These are phyloP conservation scores for Pluvianellus socialis DNA, from an alignment of 2,113 vertebrate species.

Conservation along the genomic window DNA sequence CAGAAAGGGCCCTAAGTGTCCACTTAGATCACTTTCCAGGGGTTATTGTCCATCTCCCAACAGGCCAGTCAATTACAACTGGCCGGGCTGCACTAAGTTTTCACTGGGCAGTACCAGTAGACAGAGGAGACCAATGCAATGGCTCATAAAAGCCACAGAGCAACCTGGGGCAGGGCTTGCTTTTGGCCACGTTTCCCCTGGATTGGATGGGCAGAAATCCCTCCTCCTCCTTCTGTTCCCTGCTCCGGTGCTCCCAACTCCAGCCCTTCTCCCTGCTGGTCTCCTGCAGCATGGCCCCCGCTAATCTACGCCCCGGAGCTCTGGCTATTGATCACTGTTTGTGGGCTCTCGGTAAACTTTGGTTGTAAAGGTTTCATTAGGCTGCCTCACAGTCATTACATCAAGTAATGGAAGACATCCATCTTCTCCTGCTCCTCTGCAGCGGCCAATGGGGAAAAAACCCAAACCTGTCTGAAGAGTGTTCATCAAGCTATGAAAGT, in stretches of 20 bases:
- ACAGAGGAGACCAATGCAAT: not conserved
- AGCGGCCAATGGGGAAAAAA: conserved; percentile 12
- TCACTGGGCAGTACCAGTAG: not conserved
- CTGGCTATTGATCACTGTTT: conserved; percentile 35
- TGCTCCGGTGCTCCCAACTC: not conserved
- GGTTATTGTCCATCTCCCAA: not conserved
- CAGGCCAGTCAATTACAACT: not conserved
- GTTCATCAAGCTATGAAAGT: conserved; percentile 65
- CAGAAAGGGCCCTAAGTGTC: not conserved
- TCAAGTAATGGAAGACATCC: conserved; percentile 70
- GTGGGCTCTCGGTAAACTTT: conserved; percentile 47
- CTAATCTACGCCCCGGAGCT: conserved; percentile 8
- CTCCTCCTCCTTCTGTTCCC: not conserved
- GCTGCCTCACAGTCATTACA: conserved; percentile 61
- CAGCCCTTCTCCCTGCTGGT: not conserved
- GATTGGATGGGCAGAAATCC: not conserved
- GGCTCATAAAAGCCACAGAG: not conserved
- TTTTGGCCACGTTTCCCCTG: not conserved
- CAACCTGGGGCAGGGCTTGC: not conserved
- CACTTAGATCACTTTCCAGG: not conserved
- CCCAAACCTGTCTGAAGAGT: not conserved
- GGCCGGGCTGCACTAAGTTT: not conserved
- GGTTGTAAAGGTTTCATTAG: conserved; percentile 67
- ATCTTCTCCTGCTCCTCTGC: conserved; percentile 43
- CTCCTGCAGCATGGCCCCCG: not conserved